Conservation (phyloP, 2,113 vertebrate species). For the Nothoprocta pentlandii region DNA sequence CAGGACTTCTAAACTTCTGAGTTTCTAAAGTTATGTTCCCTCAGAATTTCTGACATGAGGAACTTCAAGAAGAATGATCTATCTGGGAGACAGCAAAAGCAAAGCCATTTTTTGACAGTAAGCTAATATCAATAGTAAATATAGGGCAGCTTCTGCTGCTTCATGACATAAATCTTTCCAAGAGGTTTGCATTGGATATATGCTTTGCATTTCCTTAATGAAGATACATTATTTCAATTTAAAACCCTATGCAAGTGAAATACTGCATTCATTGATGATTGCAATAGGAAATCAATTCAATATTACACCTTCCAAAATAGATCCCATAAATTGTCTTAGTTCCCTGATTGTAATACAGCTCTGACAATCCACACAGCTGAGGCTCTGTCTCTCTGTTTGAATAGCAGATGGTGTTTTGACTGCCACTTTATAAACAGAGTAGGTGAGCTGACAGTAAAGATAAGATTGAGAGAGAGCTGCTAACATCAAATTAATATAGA, state of each 20-base stretch:
- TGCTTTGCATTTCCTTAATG: slow-evolving; percentile 2
- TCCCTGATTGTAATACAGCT: not conserved
- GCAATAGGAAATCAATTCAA: slow-evolving; percentile 9
- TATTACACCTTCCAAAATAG: not conserved
- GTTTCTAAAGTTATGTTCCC: not conserved
- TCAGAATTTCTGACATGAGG: not conserved
- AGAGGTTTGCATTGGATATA: not conserved
- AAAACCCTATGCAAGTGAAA: slow-evolving; percentile 26
- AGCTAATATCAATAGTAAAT: not conserved
- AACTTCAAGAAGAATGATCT: not conserved
- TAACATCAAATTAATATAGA: slow-evolving; percentile 12
- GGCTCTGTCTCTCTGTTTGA: not conserved
- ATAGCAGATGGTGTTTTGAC: not conserved
- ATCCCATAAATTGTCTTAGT: slow-evolving; percentile 16
- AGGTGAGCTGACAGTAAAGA: not conserved
- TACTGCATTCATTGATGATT: not conserved
- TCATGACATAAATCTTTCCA: not conserved
- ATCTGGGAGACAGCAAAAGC: not conserved
- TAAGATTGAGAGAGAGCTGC: not conserved
- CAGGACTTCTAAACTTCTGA: not conserved
- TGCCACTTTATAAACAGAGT: not conserved
- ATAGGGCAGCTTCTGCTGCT: not conserved
- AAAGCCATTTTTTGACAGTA: not conserved
- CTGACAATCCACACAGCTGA: not conserved
- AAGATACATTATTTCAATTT: slow-evolving; percentile 45